Evolutionary conservation across 1,140 invertebrate species (phyloP).

Genomic region (Anthonomus grandis): DNA sequence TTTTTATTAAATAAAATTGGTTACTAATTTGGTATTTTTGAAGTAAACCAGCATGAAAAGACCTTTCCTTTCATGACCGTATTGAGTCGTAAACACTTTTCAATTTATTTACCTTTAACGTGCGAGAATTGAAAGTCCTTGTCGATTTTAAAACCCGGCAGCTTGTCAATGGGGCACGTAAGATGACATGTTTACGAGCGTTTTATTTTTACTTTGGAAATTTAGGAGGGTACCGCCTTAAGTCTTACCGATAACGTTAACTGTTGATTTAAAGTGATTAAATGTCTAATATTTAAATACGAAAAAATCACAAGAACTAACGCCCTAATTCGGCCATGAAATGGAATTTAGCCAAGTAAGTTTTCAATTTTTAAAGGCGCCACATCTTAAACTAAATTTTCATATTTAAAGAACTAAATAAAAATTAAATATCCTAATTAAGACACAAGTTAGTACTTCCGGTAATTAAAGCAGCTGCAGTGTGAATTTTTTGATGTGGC

Average conservation of each 20-base stretch:
- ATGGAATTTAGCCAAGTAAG: no score
- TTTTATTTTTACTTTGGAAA: no score
- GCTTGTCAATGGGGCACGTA: slow-evolving; percentile 9
- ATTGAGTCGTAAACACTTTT: slow-evolving; percentile 3
- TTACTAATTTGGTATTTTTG: not conserved
- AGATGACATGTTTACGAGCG: slow-evolving; percentile 11
- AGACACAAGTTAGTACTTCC: not conserved
- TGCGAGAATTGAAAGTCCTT: slow-evolving; percentile 6
- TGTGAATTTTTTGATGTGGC: not conserved
- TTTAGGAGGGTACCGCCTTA: no score
- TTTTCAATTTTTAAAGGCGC: no score
- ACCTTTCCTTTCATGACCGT: slow-evolving; percentile 10
- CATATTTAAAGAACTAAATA: no score
- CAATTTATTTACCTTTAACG: slow-evolving; percentile 10
- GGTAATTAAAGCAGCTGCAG: not conserved
- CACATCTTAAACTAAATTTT: no score
- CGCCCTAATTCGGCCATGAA: no score
- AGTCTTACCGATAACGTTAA: no score
- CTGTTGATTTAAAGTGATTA: no score
- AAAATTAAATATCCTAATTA: not conserved
- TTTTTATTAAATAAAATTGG: no score
- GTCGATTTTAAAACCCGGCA: slow-evolving; percentile 2
- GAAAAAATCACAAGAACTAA: no score
- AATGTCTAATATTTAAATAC: no score
- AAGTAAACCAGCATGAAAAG: not conserved